Percentiles rank a stretch among this genome's conserved stretches.
Evolutionary conservation across 2,797 vertebrate genomes (phyloP).

Genomic region (Gallinago nigripennis): DNA sequence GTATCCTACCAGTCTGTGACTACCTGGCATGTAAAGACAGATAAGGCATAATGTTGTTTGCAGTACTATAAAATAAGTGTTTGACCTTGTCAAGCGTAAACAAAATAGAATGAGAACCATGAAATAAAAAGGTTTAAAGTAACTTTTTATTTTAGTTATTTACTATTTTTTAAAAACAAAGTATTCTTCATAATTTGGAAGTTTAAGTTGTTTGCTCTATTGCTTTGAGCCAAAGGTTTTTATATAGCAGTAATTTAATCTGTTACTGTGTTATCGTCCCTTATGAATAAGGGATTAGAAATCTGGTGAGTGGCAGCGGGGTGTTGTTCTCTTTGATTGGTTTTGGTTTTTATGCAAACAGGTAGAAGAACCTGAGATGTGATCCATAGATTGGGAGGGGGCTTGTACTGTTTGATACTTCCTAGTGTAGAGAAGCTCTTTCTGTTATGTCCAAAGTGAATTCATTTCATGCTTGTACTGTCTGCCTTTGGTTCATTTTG

Average conservation of each 20-base stretch:
- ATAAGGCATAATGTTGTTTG: background rate
- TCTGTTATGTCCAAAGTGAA: background rate
- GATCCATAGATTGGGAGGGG: background rate
- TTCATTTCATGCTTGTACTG: background rate
- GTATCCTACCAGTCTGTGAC: background rate
- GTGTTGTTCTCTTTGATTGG: background rate
- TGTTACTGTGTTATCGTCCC: background rate
- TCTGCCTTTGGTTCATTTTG: background rate
- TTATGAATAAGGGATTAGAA: background rate
- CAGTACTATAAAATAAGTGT: background rate
- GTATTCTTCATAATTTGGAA: background rate
- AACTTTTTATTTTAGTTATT: no score
- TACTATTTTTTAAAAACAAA: no score
- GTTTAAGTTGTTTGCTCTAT: background rate
- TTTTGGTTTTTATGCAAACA: background rate
- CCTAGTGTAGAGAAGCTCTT: background rate
- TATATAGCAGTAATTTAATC: background rate
- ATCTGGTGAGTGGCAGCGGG: background rate
- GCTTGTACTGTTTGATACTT: background rate
- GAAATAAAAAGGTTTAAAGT: background rate
- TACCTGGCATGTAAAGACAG: background rate
- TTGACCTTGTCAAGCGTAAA: background rate
- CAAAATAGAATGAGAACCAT: background rate
- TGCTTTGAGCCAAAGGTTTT: background rate
- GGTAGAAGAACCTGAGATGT: background rate